Base-by-base conservation (phyloP, 2,888 invertebrate genomes). In the Pseudococcus longispinus region DNA sequence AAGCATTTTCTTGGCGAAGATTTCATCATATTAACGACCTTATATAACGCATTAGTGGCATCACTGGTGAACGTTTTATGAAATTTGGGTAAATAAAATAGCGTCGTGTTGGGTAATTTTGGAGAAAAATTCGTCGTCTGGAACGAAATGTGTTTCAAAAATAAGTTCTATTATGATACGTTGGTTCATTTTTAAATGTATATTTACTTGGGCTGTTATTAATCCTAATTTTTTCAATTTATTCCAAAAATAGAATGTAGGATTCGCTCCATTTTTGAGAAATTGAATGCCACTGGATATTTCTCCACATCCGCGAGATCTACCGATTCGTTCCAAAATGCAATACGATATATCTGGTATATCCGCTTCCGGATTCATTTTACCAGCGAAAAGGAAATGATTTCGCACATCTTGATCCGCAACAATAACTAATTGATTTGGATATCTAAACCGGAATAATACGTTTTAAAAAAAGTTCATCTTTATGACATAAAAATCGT, bases 301-400 rank as follows among this genome's bases (percentile, higher is more conserved):
- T 91, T 95, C 94, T 0, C 96, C 95, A 89, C 93, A 92, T 88
- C 92, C 92, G 55, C 96, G 92, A 0, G 94, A 91, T 88, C 95
- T 92, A 1, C 95, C 96, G 51, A 96, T 93, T 89, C 94, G 91
- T 91, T 96, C 96, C 87, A 96, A 91, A 51, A 96, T 91, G 89
- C 94, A 94, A 90, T 94, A 96, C 2, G 84, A 93, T n/a, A 92
- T 90, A 6, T 91, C 89, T 2, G 92, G 90, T 88, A 92, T 90
- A 1, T 91, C 91, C 9, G 88, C 83, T 18, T 88, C 87, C 11
- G 89, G 90, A 88, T 90, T 89, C n/a, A 88, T 88, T 18, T 90
- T 89, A 15, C 89, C 88, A 13, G 93, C 93, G 82, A 93, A 91
- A 55, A 96, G 90, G 0, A 93, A 92, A 87, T 90, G 90, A 87